Base-by-base conservation (phyloP, 2,888 invertebrate species). In the Heliconius erato region DNA sequence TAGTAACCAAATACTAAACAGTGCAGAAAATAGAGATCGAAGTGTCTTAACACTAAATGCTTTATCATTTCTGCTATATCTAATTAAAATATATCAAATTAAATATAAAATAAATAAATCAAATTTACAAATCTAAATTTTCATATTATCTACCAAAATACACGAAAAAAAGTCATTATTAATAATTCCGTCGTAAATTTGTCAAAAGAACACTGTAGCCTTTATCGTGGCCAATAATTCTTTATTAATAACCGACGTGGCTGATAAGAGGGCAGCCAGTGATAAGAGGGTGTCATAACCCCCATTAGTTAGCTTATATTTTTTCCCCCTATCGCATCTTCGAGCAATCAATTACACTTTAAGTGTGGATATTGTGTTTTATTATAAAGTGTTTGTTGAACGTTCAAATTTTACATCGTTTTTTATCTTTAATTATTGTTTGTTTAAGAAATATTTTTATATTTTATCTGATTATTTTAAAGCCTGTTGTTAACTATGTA, bases 101-200 rank as follows among this genome's bases (percentile, higher is more conserved):
- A 23, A n/a, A 63, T 32, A 32, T 32, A 32, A 32, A 32, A 32
- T 32, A 32, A 32, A 32, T 32, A 32, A 32, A 32, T 32, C 32
- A 32, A 32, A 32, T 32, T 32, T 32, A 32, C 1, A n/a, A 9
- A n/a, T n/a, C 1, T 3, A 63, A 54, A 63, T 63, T n/a, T 63
- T 11, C 4, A 12, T 63, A n/a, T 63, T 63, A 63, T 63, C 63
- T 12, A 63, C 63, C 12, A 14, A 49, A 63, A 63, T 23, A 63
- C 76, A 77, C 44, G 44, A 72, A 77, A 54, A 77, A 72, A 80
- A 77, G 54, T 82, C 77, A 84, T 84, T 83, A 84, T 74, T 77
- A 74, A 83, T 79, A 82, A 85, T 85, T 80, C 68, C 81, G 63
- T 82, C 82, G 79, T 86, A 85, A 86, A 86, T 85, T 86, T 83